Conservation (phyloP, 2,113 vertebrate species). For the Vidua chalybeata region DNA sequence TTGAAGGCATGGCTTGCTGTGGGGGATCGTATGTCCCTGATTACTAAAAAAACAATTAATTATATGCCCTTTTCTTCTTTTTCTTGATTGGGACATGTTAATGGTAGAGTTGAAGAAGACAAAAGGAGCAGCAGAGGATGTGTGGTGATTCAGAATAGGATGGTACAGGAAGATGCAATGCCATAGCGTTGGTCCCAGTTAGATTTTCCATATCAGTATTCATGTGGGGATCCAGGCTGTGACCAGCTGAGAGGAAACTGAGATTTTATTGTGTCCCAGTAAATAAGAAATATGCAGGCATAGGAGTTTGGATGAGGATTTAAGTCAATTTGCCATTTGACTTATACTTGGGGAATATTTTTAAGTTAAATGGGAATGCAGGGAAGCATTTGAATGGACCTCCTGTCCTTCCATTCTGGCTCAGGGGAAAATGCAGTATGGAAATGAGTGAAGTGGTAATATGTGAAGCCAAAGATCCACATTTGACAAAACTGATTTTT, state of each 20-base stretch:
- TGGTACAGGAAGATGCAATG: background rate
- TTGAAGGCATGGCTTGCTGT: background rate
- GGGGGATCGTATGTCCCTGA: background rate
- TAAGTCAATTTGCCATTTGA: background rate
- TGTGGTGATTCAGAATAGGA: background rate
- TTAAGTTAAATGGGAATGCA: background rate
- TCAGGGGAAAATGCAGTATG: background rate
- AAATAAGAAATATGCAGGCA: background rate
- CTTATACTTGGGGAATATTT: background rate
- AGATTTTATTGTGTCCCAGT: background rate
- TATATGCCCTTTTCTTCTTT: background rate
- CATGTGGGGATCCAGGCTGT: background rate
- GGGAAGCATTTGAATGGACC: background rate
- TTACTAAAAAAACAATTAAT: background rate
- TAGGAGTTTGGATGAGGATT: background rate
- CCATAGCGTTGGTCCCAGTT: background rate
- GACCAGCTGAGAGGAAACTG: background rate
- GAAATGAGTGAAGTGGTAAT: background rate
- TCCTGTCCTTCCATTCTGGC: background rate
- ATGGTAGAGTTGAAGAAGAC: background rate
- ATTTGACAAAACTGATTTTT: background rate
- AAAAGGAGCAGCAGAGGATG: background rate
- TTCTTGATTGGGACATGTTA: background rate
- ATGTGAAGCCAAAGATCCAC: background rate
- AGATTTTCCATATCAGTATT: background rate